Evolutionary conservation across 2,113 vertebrate species (phyloP).

Genomic region (Saiga tatarica): DNA sequence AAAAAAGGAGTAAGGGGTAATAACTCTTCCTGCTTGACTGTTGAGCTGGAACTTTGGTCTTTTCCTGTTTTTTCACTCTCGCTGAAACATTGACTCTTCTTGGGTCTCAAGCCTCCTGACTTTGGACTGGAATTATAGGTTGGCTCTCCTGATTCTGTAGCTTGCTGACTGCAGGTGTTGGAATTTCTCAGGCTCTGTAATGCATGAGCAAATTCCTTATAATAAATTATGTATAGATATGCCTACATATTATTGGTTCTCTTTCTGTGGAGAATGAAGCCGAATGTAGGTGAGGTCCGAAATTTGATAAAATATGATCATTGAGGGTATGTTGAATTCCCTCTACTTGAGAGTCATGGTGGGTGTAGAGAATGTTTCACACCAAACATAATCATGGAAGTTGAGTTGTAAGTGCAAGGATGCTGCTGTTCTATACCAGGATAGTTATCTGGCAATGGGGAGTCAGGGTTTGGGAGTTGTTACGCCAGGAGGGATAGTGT

Average conservation of each 20-base stretch:
- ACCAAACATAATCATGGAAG: background rate
- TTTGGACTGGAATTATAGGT: background rate
- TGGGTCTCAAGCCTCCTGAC: background rate
- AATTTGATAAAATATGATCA: slow-evolving; percentile 6
- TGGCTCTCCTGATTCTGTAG: background rate
- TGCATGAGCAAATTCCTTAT: background rate
- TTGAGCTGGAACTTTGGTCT: background rate
- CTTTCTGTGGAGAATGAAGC: slow-evolving; percentile 11
- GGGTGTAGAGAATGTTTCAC: background rate
- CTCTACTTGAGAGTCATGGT: background rate
- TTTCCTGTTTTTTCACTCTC: background rate
- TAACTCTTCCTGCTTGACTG: background rate
- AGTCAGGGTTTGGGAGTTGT: background rate
- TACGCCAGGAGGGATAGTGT: background rate
- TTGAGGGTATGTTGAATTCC: background rate
- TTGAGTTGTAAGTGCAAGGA: background rate
- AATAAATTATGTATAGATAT: background rate
- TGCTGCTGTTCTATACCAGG: background rate
- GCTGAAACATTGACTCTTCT: background rate
- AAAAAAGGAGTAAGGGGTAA: background rate
- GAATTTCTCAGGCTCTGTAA: background rate
- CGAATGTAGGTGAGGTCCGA: background rate
- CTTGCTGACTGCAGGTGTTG: background rate
- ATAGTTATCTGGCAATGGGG: background rate
- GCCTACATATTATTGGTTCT: background rate